Evolutionary conservation across 2,888 invertebrate species (phyloP).

Genomic region (Chrysolina americana): DNA sequence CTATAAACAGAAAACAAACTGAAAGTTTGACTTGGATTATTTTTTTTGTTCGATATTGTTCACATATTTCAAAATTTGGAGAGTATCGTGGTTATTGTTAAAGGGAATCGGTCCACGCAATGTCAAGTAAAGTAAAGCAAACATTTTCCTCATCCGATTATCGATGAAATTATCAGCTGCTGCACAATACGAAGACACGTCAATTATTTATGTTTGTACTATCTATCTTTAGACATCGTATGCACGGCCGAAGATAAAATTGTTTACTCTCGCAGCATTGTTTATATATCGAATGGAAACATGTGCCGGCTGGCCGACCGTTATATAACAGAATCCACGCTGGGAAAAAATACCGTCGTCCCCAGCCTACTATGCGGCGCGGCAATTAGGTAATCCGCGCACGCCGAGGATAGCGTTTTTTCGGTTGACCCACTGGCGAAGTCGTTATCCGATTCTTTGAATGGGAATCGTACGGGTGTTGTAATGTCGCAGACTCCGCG

Average conservation of each 20-base stretch:
- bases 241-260: conserved; percentile 13
- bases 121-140: background rate
- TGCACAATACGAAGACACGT: conserved; percentile 13
- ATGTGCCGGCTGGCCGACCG: conserved; percentile 37
- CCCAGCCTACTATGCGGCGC: background rate
- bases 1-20: no score
- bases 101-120: background rate
- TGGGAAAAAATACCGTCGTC: conserved; percentile 12
- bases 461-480: conserved; percentile 8
- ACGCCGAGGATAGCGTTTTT: background rate
- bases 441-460: background rate
- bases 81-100: no score
- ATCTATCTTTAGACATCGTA: conserved; percentile 21
- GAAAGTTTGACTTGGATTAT: no score
- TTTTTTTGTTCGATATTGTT: no score
- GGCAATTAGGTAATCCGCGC: conserved; percentile 28
- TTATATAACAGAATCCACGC: conserved; percentile 37
- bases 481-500: background rate
- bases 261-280: conserved; percentile 25
- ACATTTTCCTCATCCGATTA: background rate
- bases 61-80: no score
- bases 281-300: conserved; percentile 29
- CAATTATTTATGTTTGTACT: conserved; percentile 16
- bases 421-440: conserved; percentile 18
- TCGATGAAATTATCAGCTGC: background rate